phyloP scores from a whole-genome alignment of 2,888 invertebrate species.

The Scaptomyza cyrtandrae region DNA sequence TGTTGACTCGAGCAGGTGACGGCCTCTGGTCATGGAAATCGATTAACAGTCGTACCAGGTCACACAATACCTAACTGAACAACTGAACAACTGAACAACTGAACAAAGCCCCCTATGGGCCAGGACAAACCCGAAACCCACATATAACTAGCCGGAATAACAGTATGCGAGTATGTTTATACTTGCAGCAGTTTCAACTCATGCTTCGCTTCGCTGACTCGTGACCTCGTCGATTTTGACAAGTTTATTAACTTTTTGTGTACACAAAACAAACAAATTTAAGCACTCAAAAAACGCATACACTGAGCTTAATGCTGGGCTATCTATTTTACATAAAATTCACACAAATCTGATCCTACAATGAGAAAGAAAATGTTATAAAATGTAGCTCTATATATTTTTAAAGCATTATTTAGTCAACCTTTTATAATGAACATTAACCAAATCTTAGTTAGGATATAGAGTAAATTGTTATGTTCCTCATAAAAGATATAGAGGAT shows the following conservation, averaged over 20 bases:
- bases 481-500: too few species aligned
- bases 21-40: constrained; percentile 68
- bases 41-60: constrained; percentile 58
- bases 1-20: constrained; percentile 73
- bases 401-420: too few species aligned
- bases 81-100: too few species aligned
- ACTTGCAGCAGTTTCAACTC: constrained; percentile 33
- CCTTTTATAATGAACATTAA: too few species aligned
- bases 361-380: too few species aligned
- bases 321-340: too few species aligned
- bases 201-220: constrained; percentile 55
- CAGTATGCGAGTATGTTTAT: background rate
- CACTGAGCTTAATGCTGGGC: constrained; percentile 36
- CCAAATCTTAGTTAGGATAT: too few species aligned
- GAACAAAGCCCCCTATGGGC: constrained; percentile 17
- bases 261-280: constrained; percentile 39
- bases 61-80: constrained; percentile 35
- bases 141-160: constrained; percentile 23
- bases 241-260: constrained; percentile 75
- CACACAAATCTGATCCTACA: too few species aligned
- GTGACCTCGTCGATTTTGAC: constrained; percentile 56
- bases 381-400: too few species aligned
- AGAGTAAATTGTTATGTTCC: too few species aligned
- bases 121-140: constrained; percentile 1
- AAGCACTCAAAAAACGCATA: constrained; percentile 9